phyloP scores from a whole-genome alignment of 2,113 vertebrate genomes.

The Oophaga pumilio region DNA sequence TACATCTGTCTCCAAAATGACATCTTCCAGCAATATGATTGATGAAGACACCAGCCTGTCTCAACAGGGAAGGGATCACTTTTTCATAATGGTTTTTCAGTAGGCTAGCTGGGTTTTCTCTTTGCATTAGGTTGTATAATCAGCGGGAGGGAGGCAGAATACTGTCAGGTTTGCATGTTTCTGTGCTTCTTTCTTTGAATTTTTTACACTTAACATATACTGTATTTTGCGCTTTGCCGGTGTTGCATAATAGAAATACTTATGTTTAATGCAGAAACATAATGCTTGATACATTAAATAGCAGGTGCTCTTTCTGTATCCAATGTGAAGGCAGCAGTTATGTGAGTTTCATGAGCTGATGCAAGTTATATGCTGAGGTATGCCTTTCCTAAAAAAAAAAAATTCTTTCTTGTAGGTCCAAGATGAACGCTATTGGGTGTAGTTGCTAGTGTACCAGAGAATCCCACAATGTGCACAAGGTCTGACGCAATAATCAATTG shows the following conservation, averaged over 20 bases:
- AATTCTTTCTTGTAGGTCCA: neutral
- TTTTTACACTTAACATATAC: slow-evolving; percentile 11
- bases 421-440: too few relatives aligned
- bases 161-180: neutral
- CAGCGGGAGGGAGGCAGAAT: neutral
- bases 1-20: neutral
- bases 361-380: neutral
- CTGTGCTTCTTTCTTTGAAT: neutral
- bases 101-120: neutral
- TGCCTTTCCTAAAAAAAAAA: neutral
- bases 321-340: neutral
- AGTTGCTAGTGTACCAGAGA: neutral
- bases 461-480: neutral
- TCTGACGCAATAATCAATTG: neutral
- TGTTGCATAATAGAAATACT: slow-evolving; percentile 15
- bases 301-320: neutral
- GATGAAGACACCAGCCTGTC: slow-evolving; percentile 3
- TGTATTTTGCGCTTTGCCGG: neutral
- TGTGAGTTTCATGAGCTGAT: neutral
- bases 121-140: neutral
- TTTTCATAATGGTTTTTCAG: neutral
- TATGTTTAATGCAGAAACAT: slow-evolving; percentile 18
- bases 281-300: neutral
- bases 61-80: slow-evolving; percentile 14
- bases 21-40: slow-evolving; percentile 24